phyloP scores from a whole-genome alignment of 2,888 invertebrate genomes.

The Agrenia bidenticulata region DNA sequence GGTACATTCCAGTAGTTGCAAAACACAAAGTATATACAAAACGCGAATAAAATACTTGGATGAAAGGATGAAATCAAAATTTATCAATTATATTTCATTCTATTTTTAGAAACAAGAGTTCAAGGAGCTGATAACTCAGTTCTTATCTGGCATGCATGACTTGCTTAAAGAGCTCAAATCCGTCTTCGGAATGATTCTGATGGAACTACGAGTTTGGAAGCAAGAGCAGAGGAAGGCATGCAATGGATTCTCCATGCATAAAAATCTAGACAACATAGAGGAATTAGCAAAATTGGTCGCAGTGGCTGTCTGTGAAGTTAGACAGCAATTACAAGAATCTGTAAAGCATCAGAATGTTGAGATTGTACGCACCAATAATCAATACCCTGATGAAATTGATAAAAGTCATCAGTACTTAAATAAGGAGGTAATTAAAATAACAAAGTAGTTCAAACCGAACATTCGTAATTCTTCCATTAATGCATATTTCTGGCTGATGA shows the following conservation, averaged over 20 bases:
- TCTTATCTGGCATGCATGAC: too few species aligned
- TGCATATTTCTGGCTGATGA: background rate
- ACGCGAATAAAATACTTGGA: too few species aligned
- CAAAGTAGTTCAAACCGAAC: too few species aligned
- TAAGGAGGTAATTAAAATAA: background rate
- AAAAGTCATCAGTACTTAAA: background rate
- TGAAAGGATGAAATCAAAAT: too few species aligned
- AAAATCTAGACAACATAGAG: constrained; percentile 10
- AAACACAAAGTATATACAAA: too few species aligned
- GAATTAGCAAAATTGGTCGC: background rate
- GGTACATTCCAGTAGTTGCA: too few species aligned
- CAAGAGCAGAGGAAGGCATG: background rate
- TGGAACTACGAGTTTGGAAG: background rate
- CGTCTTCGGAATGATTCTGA: background rate
- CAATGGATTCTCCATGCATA: background rate
- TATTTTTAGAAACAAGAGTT: too few species aligned
- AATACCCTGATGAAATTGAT: background rate
- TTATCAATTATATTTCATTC: too few species aligned
- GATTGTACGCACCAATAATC: background rate
- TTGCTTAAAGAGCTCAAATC: too few species aligned
- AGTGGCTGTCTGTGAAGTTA: background rate
- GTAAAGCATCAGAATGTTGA: background rate
- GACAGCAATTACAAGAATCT: background rate
- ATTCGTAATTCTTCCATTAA: too few species aligned
- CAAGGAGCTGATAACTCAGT: too few species aligned